These are phyloP conservation scores for Pseudomyrmex concolor DNA, from an alignment of 1,140 invertebrate genomes.

Conservation along the genomic window DNA sequence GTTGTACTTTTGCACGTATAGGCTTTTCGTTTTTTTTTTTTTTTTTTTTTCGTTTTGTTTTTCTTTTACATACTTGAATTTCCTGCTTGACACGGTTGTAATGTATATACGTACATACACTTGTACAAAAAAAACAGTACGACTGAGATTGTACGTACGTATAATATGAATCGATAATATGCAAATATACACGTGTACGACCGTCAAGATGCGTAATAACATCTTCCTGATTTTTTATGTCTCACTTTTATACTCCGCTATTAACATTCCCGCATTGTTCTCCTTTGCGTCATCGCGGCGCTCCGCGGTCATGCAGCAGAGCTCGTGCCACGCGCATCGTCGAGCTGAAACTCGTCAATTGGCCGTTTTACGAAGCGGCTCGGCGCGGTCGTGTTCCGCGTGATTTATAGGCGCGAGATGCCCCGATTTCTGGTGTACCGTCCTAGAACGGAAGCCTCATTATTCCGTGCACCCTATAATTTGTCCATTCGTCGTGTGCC, in stretches of 20 bases:
- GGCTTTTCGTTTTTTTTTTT: neutral
- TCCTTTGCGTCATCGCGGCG: neutral
- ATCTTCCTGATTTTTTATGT: neutral
- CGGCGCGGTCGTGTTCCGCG: constrained; percentile 66
- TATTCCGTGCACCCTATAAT: constrained; percentile 84
- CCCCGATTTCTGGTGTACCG: constrained; percentile 79
- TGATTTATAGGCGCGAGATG: constrained; percentile 83
- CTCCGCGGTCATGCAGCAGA: neutral
- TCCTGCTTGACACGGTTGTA: neutral
- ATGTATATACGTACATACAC: constrained; percentile 32
- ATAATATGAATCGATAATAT: neutral
- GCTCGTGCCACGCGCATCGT: constrained; percentile 63
- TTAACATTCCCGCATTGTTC: constrained; percentile 17
- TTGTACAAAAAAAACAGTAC: neutral
- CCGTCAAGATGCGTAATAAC: neutral
- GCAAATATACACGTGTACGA: neutral
- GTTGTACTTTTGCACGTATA: constrained; percentile 7
- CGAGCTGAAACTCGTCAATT: constrained; percentile 74
- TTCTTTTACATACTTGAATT: constrained; percentile 23
- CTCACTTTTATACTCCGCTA: neutral
- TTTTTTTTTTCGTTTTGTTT: neutral
- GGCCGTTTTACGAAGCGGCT: constrained; percentile 73
- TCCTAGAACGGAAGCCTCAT: constrained; percentile 83
- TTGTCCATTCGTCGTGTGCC: constrained; percentile 83
- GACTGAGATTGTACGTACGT: neutral